These are phyloP conservation scores for Aldrovandia affinis DNA, from an alignment of 2,797 vertebrate genomes.

Conservation along the genomic window DNA sequence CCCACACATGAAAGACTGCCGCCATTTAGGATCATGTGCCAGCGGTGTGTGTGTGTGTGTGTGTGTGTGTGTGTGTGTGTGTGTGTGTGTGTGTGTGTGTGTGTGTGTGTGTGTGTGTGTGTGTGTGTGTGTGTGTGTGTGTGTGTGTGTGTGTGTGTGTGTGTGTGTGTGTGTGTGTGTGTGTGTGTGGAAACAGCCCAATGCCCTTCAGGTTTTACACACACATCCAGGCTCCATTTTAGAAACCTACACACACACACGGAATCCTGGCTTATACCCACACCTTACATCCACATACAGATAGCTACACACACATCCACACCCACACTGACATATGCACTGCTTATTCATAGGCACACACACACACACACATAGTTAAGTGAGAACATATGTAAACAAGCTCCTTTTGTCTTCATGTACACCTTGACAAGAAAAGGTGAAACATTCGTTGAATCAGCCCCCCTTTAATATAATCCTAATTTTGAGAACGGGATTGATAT, in stretches of 20 bases:
- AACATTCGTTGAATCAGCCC: background rate
- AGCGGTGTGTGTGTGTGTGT: background rate
- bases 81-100: too few species aligned
- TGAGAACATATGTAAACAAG: background rate
- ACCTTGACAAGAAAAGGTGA: background rate
- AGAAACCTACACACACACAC: background rate
- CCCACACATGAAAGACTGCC: background rate
- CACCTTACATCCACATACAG: background rate
- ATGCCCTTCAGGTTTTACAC: background rate
- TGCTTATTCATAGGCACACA: background rate
- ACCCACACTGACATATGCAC: background rate
- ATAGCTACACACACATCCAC: conserved; percentile 10
- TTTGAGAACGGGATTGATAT: conserved; percentile 1
- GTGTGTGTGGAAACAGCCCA: background rate
- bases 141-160: too few species aligned
- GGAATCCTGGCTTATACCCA: too few species aligned
- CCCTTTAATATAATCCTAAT: background rate
- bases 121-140: too few species aligned
- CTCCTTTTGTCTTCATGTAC: background rate
- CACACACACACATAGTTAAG: too few species aligned
- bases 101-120: too few species aligned
- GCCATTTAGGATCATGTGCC: background rate
- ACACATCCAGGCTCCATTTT: background rate
- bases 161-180: background rate
- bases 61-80: too few species aligned